A percentile compares a stretch with the other conserved stretches of the same genome.
phyloP scores from a whole-genome alignment of 2,888 invertebrate species.

The Busseola fusca region DNA sequence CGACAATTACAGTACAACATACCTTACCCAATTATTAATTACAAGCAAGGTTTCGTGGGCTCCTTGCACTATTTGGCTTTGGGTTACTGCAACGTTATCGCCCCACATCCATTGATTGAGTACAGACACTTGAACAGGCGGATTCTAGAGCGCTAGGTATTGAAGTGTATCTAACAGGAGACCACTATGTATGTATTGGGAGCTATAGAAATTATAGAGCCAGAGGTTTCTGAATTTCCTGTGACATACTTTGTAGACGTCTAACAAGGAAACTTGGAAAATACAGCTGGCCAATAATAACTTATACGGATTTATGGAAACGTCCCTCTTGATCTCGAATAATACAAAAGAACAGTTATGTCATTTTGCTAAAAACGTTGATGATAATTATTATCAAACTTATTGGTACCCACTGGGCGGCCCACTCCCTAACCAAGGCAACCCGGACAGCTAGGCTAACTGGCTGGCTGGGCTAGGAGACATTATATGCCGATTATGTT shows the following conservation, averaged over 20 bases:
- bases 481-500: too few relatives aligned
- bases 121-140: conserved; percentile 5
- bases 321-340: background rate
- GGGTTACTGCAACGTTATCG: conserved; percentile 7
- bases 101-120: conserved; percentile 35
- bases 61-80: conserved; percentile 16
- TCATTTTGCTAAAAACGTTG: background rate
- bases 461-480: too few relatives aligned
- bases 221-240: background rate
- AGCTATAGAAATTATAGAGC: background rate
- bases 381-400: too few relatives aligned
- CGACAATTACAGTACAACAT: background rate
- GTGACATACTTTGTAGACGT: background rate
- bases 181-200: conserved; percentile 4
- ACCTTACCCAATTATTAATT: conserved; percentile 1
- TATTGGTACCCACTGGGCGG: too few relatives aligned
- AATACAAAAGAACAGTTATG: background rate
- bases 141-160: conserved; percentile 35
- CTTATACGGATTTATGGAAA: background rate
- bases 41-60: conserved; percentile 4
- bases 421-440: too few relatives aligned
- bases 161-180: conserved; percentile 29
- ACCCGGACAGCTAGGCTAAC: too few relatives aligned
- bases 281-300: background rate
- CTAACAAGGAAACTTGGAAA: background rate